Conservation (phyloP, 1,140 invertebrate genomes). For the Neuroterus valhalla region DNA sequence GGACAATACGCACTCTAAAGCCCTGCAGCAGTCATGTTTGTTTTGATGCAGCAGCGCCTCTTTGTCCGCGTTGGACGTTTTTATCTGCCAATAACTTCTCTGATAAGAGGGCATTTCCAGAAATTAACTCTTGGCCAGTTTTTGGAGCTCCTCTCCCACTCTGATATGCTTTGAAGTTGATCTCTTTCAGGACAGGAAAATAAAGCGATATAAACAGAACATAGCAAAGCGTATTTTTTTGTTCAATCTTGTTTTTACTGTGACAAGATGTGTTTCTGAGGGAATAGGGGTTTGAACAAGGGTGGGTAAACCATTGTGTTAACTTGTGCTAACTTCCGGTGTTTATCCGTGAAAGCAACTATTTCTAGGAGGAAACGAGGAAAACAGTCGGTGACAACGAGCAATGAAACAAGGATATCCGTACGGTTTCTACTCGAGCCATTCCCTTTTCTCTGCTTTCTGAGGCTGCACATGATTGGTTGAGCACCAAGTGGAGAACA, state of each 20-base stretch:
- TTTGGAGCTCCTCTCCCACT: no score
- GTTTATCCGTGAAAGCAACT: constrained; percentile 7
- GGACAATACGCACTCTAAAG: no score
- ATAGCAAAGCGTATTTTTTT: no score
- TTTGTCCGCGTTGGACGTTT: no score
- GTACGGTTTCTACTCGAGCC: background rate
- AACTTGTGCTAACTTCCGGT: constrained; percentile 2
- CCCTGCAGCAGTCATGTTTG: no score
- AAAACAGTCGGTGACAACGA: background rate
- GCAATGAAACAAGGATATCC: constrained; percentile 19
- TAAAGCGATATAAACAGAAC: no score
- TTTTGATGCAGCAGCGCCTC: no score
- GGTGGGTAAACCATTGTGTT: background rate
- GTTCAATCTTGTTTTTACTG: background rate
- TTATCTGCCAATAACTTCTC: no score
- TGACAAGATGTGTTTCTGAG: background rate
- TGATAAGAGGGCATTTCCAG: no score
- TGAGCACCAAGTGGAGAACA: constrained; percentile 15
- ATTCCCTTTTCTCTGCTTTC: background rate
- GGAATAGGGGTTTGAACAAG: background rate
- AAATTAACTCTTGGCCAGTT: no score
- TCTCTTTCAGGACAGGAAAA: no score
- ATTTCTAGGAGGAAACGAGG: constrained; percentile 26
- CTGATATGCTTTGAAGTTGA: no score
- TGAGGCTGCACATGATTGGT: constrained; percentile 24